Base-by-base conservation (phyloP, 2,888 invertebrate genomes). In the Esperia sulphurella region DNA sequence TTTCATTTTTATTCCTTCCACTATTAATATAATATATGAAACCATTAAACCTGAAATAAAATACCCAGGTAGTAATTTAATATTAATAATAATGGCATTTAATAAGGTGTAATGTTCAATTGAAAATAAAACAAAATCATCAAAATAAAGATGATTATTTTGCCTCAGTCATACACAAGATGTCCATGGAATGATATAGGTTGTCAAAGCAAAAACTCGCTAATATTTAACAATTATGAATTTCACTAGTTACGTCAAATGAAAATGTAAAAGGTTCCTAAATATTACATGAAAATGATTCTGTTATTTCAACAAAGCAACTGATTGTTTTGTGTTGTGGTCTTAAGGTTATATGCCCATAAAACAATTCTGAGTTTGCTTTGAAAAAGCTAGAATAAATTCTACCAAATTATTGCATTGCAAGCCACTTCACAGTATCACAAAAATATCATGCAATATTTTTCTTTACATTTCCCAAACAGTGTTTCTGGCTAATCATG, bases 171-270 rank as follows among this genome's bases (percentile, higher is more conserved):
- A 59, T 63, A 68, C 58, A 55, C 57, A 56, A 54, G 21, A 52
- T 54, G 48, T 57, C 49, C 60, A 54, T 69, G 71, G 70, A 71
- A 71, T 71, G 69, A 70, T 67, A 62, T 61, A 64, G 54, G 53
- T 53, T 63, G 53, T 53, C 51, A 46, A 51, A 52, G 47, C 33
- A 49, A 51, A 49, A 46, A 49, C 50, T 48, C 49, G 41, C 50
- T 50, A 50, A 43, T 41, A 50, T 41, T 50, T 47, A 42, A 41
- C 35, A 14, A 41, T 14, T 7, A 40, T 14, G 21, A 39, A 39
- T 14, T 41, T 14, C n/a, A n/a, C 39, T 39, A 39, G 8, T 39
- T 9, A 39, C 1, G 14, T 14, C 12, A 39, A 39, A 39, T 14
- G 9, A 14, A 14, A 39, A 13, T 14, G 9, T 39, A 14, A 39